Percentiles rank a stretch among this genome's conserved stretches.
phyloP scores from a whole-genome alignment of 1,140 invertebrate genomes.

The Drosophila serrata region DNA sequence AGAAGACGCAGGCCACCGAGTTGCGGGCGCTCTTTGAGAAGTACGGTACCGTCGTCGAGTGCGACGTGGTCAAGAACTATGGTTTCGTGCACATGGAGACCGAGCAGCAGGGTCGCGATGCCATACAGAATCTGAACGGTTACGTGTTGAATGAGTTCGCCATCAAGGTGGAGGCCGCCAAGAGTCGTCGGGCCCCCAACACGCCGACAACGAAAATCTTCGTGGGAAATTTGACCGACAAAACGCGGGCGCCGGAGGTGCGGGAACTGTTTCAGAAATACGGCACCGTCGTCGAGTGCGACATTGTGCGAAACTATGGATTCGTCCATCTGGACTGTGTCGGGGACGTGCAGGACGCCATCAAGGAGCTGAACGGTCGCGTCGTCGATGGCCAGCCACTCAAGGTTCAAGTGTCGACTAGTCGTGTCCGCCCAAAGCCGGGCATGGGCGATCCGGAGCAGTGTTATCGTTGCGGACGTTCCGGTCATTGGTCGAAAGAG shows the following conservation, averaged over 20 bases:
- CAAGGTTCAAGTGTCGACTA: conserved; percentile 96
- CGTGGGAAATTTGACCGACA: conserved; percentile 95
- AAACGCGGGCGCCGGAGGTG: conserved; percentile 94
- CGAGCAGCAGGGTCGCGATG: conserved; percentile 95
- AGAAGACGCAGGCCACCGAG: conserved; percentile 94
- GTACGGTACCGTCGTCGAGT: conserved; percentile 97
- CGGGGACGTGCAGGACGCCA: conserved; percentile 93
- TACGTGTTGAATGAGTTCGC: conserved; percentile 94
- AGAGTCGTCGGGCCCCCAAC: conserved; percentile 93
- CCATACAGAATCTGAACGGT: conserved; percentile 96
- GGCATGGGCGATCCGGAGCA: conserved; percentile 98
- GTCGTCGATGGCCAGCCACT: conserved; percentile 94
- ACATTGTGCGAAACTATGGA: conserved; percentile 96
- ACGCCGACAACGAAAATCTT: conserved; percentile 96
- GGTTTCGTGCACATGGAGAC: conserved; percentile 99
- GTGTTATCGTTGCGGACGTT: conserved; percentile 96
- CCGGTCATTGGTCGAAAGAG: conserved; percentile 98
- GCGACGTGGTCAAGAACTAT: conserved; percentile 98
- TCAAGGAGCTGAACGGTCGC: conserved; percentile 94
- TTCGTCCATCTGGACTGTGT: conserved; percentile 95
- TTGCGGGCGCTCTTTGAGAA: conserved; percentile 96
- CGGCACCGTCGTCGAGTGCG: conserved; percentile 95
- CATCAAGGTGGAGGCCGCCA: conserved; percentile 96
- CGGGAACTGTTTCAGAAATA: conserved; percentile 94
- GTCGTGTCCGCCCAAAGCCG: conserved; percentile 95